Percentiles rank a stretch among this genome's conserved stretches.
phyloP scores from a whole-genome alignment of 2,113 vertebrate species.

The Gavialis gangeticus region DNA sequence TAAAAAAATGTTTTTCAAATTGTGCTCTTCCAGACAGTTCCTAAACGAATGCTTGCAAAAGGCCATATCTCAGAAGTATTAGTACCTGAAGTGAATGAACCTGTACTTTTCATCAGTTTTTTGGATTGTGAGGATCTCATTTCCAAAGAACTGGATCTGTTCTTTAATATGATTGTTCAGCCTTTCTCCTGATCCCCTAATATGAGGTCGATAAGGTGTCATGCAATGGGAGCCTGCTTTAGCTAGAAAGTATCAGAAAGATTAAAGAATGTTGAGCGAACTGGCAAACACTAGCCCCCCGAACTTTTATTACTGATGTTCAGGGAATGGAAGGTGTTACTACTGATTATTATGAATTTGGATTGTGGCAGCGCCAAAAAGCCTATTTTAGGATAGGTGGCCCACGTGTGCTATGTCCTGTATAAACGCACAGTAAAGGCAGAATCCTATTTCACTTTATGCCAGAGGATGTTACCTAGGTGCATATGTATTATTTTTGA shows the following conservation, averaged over 20 bases:
- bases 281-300: background rate
- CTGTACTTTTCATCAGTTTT: background rate
- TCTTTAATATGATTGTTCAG: background rate
- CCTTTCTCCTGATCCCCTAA: background rate
- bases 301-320: background rate
- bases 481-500: too few species aligned
- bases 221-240: background rate
- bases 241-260: background rate
- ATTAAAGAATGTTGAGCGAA: background rate
- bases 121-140: background rate
- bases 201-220: background rate
- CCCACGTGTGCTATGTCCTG: background rate
- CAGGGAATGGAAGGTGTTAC: background rate
- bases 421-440: background rate
- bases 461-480: too few species aligned
- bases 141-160: background rate
- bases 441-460: too few species aligned
- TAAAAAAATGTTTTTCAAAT: background rate
- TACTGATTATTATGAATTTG: background rate
- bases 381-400: background rate
- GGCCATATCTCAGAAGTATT: background rate
- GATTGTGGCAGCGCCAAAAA: background rate
- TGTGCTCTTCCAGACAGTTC: background rate
- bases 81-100: background rate
- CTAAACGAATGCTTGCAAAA: background rate